Base-by-base conservation (phyloP, 2,888 invertebrate genomes). In the Drosophila pegasa region DNA sequence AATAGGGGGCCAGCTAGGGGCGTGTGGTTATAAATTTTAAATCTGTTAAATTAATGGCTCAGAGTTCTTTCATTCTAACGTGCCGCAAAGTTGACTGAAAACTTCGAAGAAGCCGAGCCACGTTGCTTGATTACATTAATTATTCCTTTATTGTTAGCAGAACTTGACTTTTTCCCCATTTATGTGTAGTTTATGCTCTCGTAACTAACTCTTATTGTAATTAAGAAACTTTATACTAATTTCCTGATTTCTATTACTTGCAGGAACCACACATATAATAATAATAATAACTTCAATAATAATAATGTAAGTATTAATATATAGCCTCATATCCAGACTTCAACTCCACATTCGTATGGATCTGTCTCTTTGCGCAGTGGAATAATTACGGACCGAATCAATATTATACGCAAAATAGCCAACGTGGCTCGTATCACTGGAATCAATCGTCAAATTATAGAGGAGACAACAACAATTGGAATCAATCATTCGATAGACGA, bases 11-110 rank as follows among this genome's bases (percentile, higher is more conserved):
- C 5, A 20, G 50, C 8, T 50, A 29, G 56, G 27, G 43, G 38
- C 60, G 68, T 76, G 75, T 76, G 86, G 91, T 89, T 90, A 91
- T 91, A 91, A 91, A 91, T 91, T 91, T 90, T 90, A 91, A 91
- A 91, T 91, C 85, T 89, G 89, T 80, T 89, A 83, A 89, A 87
- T 91, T 90, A 90, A 90, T 90, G 83, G 83, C 58, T 63, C 69
- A 71, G 76, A 79, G 79, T 67, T 71, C 71, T 75, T 83, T 71
- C 68, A 63, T 82, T 75, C 70, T 75, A 77, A 78, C 88, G 80
- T 83, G 79, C 77, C 71, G 20, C 61, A 45, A 76, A 80, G 65
- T 71, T 68, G 61, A 55, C 63, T 31, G 37, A 40, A 40, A 77
- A 84, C 59, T 79, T 83, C 48, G 38, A 41, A 64, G 51, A 60